Evolutionary conservation across 2,113 vertebrate species (phyloP).

Genomic region (Fulmarus glacialis): DNA sequence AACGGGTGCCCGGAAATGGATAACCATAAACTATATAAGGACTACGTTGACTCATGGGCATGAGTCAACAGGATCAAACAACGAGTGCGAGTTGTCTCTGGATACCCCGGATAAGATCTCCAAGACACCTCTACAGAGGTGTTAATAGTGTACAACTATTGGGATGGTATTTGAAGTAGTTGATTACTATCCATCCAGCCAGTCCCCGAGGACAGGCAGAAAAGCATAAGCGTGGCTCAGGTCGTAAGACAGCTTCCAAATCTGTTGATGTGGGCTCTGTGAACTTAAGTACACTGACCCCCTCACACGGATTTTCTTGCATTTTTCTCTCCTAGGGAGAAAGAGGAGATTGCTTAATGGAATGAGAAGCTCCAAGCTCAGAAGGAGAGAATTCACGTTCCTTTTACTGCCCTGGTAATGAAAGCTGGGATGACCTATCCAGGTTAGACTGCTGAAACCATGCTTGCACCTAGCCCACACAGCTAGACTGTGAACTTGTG

Average conservation of each 20-base stretch:
- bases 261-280: neutral
- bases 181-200: neutral
- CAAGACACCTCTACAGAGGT: neutral
- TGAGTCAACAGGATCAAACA: neutral
- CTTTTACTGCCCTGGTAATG: neutral
- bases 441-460: neutral
- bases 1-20: neutral
- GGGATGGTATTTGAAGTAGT: neutral
- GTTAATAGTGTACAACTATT: neutral
- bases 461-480: neutral
- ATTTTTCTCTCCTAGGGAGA: neutral
- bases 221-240: neutral
- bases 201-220: neutral
- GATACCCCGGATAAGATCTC: neutral
- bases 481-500: neutral
- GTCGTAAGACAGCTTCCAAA: neutral
- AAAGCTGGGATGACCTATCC: neutral
- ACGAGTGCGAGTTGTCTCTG: accelerated
- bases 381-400: neutral
- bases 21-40: accelerated
- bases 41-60: accelerated
- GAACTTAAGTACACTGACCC: neutral
- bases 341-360: neutral
- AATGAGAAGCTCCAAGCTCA: neutral
- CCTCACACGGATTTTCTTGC: neutral